A percentile compares a stretch with the other conserved stretches of the same genome.
Conservation (phyloP, 2,888 invertebrate genomes). For the Helicoverpa assulta region DNA sequence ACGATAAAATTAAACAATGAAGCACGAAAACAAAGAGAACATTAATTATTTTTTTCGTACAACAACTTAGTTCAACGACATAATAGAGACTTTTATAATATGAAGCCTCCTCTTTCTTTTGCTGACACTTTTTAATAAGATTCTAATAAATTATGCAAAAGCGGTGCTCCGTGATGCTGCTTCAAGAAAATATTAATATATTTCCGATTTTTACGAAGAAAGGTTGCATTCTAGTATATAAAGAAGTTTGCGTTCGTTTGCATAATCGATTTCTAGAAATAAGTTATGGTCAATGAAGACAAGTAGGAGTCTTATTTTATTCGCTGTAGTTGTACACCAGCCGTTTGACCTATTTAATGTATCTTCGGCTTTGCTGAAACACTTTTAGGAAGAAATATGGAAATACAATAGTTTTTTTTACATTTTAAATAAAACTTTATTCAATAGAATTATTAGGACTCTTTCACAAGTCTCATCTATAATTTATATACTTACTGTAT, state of each 20-base stretch:
- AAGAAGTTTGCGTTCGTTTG: conserved; percentile 24
- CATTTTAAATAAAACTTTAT: too few species aligned
- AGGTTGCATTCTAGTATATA: conserved; percentile 38
- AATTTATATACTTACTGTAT: too few species aligned
- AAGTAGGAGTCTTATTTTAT: neutral
- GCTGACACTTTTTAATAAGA: conserved; percentile 86
- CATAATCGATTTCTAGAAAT: conserved; percentile 24
- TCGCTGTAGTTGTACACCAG: neutral
- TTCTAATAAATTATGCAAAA: conserved; percentile 85
- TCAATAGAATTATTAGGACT: too few species aligned
- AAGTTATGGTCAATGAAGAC: neutral
- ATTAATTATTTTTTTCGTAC: conserved; percentile 76
- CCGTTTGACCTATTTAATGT: too few species aligned
- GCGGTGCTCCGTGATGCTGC: conserved; percentile 71
- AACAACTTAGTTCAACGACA: conserved; percentile 72
- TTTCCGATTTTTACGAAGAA: conserved; percentile 51
- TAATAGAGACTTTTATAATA: conserved; percentile 77
- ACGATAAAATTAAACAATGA: conserved; percentile 45
- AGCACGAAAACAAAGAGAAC: conserved; percentile 56
- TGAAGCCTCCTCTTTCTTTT: conserved; percentile 74
- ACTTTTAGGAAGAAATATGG: too few species aligned
- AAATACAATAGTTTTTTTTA: too few species aligned
- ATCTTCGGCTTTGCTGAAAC: too few species aligned
- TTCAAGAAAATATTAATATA: conserved; percentile 66
- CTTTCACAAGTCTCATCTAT: too few species aligned